phyloP scores from a whole-genome alignment of 2,113 vertebrate species.

The Dicrurus megarhynchus region DNA sequence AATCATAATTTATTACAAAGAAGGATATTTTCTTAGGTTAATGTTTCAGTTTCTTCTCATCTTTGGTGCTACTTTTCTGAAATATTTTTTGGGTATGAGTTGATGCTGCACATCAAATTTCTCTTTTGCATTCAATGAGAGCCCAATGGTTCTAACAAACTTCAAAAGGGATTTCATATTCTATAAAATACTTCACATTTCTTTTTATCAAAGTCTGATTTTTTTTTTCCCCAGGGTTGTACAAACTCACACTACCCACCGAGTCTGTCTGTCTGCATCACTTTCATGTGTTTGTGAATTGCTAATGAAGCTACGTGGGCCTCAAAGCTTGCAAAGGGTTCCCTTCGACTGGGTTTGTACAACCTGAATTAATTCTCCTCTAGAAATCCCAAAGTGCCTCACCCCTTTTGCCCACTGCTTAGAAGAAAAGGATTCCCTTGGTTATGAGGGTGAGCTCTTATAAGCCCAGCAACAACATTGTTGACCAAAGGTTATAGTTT shows the following conservation, averaged over 20 bases:
- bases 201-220: neutral
- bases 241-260: neutral
- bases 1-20: conserved; percentile 41
- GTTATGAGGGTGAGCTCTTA: neutral
- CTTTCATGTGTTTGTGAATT: conserved; percentile 21
- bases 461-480: neutral
- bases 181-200: conserved; percentile 13
- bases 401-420: neutral
- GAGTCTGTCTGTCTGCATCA: neutral
- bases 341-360: neutral
- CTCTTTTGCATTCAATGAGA: conserved; percentile 25
- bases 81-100: conserved; percentile 44
- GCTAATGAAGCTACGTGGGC: neutral
- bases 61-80: conserved; percentile 44
- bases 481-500: neutral
- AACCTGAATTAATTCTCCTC: neutral
- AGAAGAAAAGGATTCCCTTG: neutral
- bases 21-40: conserved; percentile 29
- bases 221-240: neutral
- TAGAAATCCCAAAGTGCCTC: neutral
- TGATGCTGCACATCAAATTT: conserved; percentile 39
- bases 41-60: conserved; percentile 43
- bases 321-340: conserved; percentile 2
- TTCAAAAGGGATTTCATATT: conserved; percentile 55
- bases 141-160: conserved; percentile 30